Conservation (phyloP, 2,797 vertebrate species). For the Nannoperca obscura region DNA sequence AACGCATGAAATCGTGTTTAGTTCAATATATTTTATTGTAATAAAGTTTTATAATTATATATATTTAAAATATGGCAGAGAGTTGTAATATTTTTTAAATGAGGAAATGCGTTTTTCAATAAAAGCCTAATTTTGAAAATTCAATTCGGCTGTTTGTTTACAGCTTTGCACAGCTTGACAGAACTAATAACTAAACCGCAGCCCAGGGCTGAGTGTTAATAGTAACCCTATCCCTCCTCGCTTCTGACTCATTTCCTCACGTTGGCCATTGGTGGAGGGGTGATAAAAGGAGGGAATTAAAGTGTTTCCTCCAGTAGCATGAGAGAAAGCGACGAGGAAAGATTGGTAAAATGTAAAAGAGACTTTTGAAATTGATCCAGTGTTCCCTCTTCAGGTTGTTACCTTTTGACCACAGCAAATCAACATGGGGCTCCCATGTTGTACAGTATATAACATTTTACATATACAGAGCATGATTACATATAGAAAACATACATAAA, state of each 20-base stretch:
- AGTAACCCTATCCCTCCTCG: not conserved
- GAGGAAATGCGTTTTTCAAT: fast-evolving
- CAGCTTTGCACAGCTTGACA: not conserved
- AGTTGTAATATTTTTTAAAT: fast-evolving
- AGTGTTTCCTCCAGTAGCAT: constrained; percentile 20
- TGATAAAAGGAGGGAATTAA: constrained; percentile 3
- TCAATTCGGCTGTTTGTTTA: fast-evolving
- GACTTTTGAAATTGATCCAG: not conserved
- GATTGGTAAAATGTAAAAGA: not conserved
- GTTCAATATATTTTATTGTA: fast-evolving
- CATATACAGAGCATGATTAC: not conserved
- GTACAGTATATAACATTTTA: not conserved
- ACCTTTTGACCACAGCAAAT: not conserved
- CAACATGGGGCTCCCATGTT: not conserved
- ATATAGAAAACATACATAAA: not conserved
- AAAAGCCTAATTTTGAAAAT: constrained; percentile 38
- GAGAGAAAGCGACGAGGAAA: constrained; percentile 2
- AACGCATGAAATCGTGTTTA: fast-evolving
- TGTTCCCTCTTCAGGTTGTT: not conserved
- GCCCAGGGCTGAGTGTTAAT: not conserved
- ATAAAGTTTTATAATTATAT: too few species aligned
- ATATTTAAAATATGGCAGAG: fast-evolving
- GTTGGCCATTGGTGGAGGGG: constrained; percentile 21
- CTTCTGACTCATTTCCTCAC: not conserved
- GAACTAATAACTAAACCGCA: not conserved